Evolutionary conservation across 2,113 vertebrate genomes (phyloP), one percentile per base, ranked within the genome.

Genomic region (Pseudorasbora parva): DNA sequence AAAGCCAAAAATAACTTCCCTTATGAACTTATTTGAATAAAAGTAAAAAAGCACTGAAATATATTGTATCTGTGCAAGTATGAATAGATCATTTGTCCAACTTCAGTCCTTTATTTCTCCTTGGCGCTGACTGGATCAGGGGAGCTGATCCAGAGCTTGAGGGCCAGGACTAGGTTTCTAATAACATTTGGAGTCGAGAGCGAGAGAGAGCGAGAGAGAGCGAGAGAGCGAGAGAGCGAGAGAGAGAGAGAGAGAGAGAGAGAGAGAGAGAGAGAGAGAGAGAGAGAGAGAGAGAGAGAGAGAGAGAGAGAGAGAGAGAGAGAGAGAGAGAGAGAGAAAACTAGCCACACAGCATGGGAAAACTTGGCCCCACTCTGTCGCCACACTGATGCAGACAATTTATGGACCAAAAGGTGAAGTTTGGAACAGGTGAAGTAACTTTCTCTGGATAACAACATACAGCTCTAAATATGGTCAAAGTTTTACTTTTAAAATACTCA

Each of bases 351-450:
- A 78, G 81, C 69, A 77, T 72, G 80, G n/a, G 59, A 81, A 86
- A 83, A 68, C 74, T 68, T 23, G 60, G 78, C 85, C 81, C 72
- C 68, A 15, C 84, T 88, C 82, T 49, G 72, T 78, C 57, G 33
- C 85, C 77, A 82, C 56, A 19, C 86, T 66, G 78, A 84, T 87
- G 76, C 60, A 69, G 71, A 84, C 86, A 43, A 88, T 87, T 82
- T 82, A 90, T 90, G 10, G 78, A 87, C 82, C 83, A 84, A 87
- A 86, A 88, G 75, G 66, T 66, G 85, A 81, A 66, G 73, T 87
- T 88, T 86, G 66, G 82, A 87, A n/a, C n/a, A n/a, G n/a, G n/a
- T n/a, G n/a, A n/a, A n/a, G n/a, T 87, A 88, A 89, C 82, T 89
- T 88, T 75, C 60, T 85, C 54, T 49, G 21, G 49, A 51, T 66